Base-by-base conservation (phyloP, 1,140 invertebrate genomes). In the Propsilocerus akamusi region DNA sequence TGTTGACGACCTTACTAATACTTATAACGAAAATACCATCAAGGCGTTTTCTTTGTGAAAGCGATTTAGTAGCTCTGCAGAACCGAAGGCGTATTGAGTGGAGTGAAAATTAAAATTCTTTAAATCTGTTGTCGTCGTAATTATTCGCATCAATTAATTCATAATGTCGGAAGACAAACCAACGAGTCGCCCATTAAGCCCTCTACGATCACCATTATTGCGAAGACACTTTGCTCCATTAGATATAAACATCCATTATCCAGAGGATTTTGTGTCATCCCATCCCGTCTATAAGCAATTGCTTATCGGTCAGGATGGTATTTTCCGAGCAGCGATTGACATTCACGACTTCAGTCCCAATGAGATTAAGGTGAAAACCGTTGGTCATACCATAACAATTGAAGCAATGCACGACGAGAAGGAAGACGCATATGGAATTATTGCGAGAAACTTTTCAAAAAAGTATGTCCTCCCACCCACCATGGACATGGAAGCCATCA, bases 241-340 rank as follows among this genome's bases (percentile, higher is more conserved):
- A 24, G 17, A 47, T 11, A 49, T 28, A 30, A 14, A 28, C 22
- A 28, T 26, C 2, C 12, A 26, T 12, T 49, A 30, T 49, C 26
- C 26, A 30, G 22, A 49, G 26, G 17, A 26, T 24, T 26, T 49
- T 17, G 5, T 49, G 4, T 22, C 26, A 37, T 53, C 26, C 28
- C 49, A 50, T 7, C 53, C 11, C 28, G n/a, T 51, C 53, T 26
- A 53, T 50, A 41, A 41, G 17, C 34, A 17, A 20, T 41, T 41
- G 22, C 14, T 41, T 2, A 20, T 41, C 22, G 34, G 14, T 17
- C 17, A 41, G 10, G 34, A 41, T 41, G 34, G 34, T 3, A 17
- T n/a, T 17, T 41, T 41, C 17, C 14, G 34, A 20, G 10, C n/a
- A 7, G 17, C 34, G 10, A 20, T 41, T 5, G 34, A 41, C 22